Percentiles rank a stretch among this genome's conserved stretches.
These are phyloP conservation scores for Thalpophila matura DNA, from an alignment of 2,888 invertebrate genomes.

Conservation along the genomic window DNA sequence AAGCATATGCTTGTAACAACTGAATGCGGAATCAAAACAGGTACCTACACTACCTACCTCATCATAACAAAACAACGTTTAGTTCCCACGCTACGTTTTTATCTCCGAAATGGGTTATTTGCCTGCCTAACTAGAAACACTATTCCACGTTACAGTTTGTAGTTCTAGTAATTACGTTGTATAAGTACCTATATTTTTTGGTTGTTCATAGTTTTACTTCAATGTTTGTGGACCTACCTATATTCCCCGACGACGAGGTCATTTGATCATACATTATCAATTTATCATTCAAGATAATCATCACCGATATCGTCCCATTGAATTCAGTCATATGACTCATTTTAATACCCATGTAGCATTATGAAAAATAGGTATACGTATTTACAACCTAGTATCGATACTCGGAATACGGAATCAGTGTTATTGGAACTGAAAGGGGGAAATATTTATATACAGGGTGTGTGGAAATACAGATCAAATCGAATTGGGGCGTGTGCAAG, in stretches of 20 bases:
- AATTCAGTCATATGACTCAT: slow-evolving; percentile 45
- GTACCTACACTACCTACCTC: too few species aligned
- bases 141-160: slow-evolving; percentile 3
- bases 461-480: too few species aligned
- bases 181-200: not conserved
- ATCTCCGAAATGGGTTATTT: slow-evolving; percentile 3
- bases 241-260: slow-evolving; percentile 29
- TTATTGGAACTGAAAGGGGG: not conserved
- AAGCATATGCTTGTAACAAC: not conserved
- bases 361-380: slow-evolving; percentile 38
- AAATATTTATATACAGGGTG: slow-evolving; percentile 1
- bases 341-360: slow-evolving; percentile 7
- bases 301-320: slow-evolving; percentile 40
- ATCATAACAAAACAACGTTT: slow-evolving; percentile 23
- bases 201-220: slow-evolving; percentile 5
- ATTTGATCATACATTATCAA: slow-evolving; percentile 42
- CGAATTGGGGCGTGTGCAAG: too few species aligned
- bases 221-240: slow-evolving; percentile 5
- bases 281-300: slow-evolving; percentile 47
- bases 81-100: slow-evolving; percentile 11
- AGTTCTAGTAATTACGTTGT: slow-evolving; percentile 2
- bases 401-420: slow-evolving; percentile 6
- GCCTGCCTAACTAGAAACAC: not conserved
- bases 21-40: slow-evolving; percentile 22
- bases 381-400: too few species aligned